A percentile compares a stretch with the other conserved stretches of the same genome.
phyloP scores from a whole-genome alignment of 2,113 vertebrate species.

The Rafetus swinhoei region DNA sequence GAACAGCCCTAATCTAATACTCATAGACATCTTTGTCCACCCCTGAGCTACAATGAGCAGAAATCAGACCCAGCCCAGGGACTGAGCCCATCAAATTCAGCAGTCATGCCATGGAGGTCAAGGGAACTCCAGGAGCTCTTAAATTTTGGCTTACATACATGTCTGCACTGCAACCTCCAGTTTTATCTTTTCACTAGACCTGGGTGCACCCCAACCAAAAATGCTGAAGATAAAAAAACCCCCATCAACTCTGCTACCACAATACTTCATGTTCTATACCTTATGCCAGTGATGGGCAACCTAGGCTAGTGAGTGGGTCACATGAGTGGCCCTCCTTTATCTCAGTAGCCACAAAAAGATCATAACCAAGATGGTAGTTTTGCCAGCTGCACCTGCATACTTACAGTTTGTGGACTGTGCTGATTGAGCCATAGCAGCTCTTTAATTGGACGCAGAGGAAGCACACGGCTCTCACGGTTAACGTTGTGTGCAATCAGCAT shows the following conservation, averaged over 20 bases:
- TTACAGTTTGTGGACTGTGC: too few species aligned
- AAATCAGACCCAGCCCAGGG: background rate
- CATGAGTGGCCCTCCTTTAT: too few species aligned
- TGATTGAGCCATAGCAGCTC: too few species aligned
- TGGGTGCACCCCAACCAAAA: background rate
- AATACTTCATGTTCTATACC: background rate
- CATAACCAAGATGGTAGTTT: too few species aligned
- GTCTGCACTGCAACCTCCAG: background rate
- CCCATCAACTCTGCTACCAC: background rate
- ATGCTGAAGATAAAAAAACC: background rate
- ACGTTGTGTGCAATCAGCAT: too few species aligned
- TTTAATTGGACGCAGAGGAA: too few species aligned
- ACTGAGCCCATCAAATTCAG: background rate
- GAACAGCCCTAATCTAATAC: background rate
- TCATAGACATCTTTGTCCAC: background rate
- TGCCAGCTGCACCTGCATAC: too few species aligned
- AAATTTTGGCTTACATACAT: background rate
- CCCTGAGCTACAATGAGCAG: background rate
- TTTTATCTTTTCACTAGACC: background rate
- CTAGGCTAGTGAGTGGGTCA: too few species aligned
- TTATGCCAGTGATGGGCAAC: too few species aligned
- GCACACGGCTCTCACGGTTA: too few species aligned
- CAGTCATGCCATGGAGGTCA: background rate
- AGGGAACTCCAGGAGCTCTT: accelerated
- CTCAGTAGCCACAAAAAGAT: too few species aligned